These are phyloP conservation scores for Aleadryas rufinucha DNA, from an alignment of 2,113 vertebrate species.

Conservation along the genomic window DNA sequence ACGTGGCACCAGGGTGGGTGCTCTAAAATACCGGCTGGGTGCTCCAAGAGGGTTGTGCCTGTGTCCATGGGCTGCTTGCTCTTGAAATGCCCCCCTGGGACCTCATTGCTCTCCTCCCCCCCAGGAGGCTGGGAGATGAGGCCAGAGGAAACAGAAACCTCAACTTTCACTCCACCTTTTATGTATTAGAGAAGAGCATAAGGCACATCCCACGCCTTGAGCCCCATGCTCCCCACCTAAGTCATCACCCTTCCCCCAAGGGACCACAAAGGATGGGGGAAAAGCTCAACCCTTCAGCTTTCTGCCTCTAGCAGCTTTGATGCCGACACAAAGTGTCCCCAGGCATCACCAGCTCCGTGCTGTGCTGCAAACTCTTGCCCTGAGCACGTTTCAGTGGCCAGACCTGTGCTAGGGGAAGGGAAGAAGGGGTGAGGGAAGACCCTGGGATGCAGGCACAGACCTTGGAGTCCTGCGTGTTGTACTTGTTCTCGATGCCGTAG, in stretches of 20 bases:
- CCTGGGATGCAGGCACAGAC: constrained; percentile 32
- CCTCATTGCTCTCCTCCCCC: not conserved
- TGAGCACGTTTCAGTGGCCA: not conserved
- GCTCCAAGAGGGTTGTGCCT: not conserved
- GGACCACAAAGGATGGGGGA: not conserved
- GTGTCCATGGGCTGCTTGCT: not conserved
- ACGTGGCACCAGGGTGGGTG: accelerated
- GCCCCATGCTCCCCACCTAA: not conserved
- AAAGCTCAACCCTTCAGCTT: not conserved
- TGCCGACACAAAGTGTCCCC: not conserved
- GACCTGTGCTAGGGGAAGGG: not conserved
- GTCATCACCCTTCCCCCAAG: not conserved
- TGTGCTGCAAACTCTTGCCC: not conserved
- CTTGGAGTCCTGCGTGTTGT: constrained; percentile 94
- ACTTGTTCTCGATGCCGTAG: constrained; percentile 99
- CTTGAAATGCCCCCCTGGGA: not conserved
- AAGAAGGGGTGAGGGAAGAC: not conserved
- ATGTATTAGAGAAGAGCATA: not conserved
- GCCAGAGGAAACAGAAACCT: not conserved
- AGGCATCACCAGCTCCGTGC: not conserved
- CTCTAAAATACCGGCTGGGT: not conserved
- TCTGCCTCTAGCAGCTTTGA: not conserved
- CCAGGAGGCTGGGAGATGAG: not conserved
- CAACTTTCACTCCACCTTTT: not conserved
- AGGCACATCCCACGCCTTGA: not conserved